A percentile compares a stretch with the other conserved stretches of the same genome.
phyloP scores from a whole-genome alignment of 1,140 invertebrate species.

The Hyles euphorbiae region DNA sequence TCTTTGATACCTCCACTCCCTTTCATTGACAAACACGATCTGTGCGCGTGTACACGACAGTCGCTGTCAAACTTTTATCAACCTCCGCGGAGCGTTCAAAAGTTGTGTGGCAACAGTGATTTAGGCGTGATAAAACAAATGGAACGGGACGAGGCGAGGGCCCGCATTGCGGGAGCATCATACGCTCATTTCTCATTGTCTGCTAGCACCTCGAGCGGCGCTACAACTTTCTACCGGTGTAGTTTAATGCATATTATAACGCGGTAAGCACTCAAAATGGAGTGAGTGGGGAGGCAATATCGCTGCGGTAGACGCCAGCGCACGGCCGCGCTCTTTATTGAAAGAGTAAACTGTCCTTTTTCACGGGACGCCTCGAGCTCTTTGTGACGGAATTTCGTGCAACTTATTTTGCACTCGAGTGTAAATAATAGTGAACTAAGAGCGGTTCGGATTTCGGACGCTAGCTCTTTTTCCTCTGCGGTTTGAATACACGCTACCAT shows the following conservation, averaged over 20 bases:
- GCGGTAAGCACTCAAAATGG: slow-evolving; percentile 62
- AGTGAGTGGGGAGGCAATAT: slow-evolving; percentile 56
- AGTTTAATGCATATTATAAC: slow-evolving; percentile 72
- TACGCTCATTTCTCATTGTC: slow-evolving; percentile 69
- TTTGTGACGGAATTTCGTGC: slow-evolving; percentile 57
- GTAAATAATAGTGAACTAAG: slow-evolving; percentile 60
- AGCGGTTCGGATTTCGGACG: slow-evolving; percentile 41
- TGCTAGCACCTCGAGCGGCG: slow-evolving; percentile 51
- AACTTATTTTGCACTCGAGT: slow-evolving; percentile 59
- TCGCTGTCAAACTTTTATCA: slow-evolving; percentile 67
- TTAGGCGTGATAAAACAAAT: slow-evolving; percentile 69
- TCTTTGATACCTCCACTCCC: slow-evolving; percentile 68
- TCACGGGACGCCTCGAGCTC: slow-evolving; percentile 56
- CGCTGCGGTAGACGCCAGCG: slow-evolving; percentile 38
- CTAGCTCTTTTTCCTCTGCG: slow-evolving; percentile 34
- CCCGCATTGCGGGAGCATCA: slow-evolving; percentile 67
- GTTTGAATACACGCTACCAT: slow-evolving; percentile 35
- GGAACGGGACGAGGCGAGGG: slow-evolving; percentile 44
- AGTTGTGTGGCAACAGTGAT: slow-evolving; percentile 66
- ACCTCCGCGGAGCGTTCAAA: slow-evolving; percentile 34
- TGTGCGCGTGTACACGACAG: slow-evolving; percentile 56
- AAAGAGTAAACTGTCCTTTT: slow-evolving; percentile 72
- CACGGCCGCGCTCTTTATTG: slow-evolving; percentile 60
- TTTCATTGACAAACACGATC: slow-evolving; percentile 62
- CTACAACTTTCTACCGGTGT: slow-evolving; percentile 58